Percentiles rank a stretch among this genome's conserved stretches.
These are phyloP conservation scores for Sussaba pulchella DNA, from an alignment of 2,888 invertebrate genomes.

Conservation along the genomic window DNA sequence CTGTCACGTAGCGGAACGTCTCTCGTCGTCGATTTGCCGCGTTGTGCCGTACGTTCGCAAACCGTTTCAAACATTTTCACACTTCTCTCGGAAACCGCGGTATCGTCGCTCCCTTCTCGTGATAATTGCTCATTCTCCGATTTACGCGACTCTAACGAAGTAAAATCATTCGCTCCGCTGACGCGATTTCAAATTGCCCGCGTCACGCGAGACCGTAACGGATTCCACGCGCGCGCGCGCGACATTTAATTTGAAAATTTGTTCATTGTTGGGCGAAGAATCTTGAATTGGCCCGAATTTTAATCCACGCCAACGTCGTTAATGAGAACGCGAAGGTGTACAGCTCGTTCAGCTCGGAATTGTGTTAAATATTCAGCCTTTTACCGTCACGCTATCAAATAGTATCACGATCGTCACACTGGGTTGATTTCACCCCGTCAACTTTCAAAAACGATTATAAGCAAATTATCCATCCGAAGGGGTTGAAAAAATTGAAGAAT, in stretches of 20 bases:
- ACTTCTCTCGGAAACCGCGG: constrained; percentile 45
- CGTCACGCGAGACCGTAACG: neutral
- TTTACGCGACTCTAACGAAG: constrained; percentile 47
- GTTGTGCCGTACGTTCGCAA: neutral
- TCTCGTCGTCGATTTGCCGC: constrained; percentile 31
- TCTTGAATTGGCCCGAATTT: constrained; percentile 50
- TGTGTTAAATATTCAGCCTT: too few relatives aligned
- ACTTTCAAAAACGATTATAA: too few relatives aligned
- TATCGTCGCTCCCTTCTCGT: constrained; percentile 54
- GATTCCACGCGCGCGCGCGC: constrained; percentile 18
- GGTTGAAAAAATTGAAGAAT: too few relatives aligned
- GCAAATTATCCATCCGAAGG: too few relatives aligned
- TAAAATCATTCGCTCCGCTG: constrained; percentile 24
- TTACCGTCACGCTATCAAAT: too few relatives aligned
- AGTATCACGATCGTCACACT: too few relatives aligned
- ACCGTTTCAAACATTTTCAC: constrained; percentile 48
- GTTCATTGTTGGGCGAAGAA: constrained; percentile 19
- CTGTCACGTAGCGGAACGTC: constrained; percentile 62
- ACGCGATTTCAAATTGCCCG: constrained; percentile 13
- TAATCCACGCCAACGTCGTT: constrained; percentile 51
- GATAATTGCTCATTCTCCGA: constrained; percentile 66
- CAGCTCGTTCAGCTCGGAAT: too few relatives aligned
- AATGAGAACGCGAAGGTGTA: constrained; percentile 37
- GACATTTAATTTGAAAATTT: constrained; percentile 51
- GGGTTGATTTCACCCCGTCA: too few relatives aligned